These are phyloP conservation scores for Caenorhabditis sp. DNA, from an alignment of 2,888 invertebrate genomes.

Conservation along the genomic window DNA sequence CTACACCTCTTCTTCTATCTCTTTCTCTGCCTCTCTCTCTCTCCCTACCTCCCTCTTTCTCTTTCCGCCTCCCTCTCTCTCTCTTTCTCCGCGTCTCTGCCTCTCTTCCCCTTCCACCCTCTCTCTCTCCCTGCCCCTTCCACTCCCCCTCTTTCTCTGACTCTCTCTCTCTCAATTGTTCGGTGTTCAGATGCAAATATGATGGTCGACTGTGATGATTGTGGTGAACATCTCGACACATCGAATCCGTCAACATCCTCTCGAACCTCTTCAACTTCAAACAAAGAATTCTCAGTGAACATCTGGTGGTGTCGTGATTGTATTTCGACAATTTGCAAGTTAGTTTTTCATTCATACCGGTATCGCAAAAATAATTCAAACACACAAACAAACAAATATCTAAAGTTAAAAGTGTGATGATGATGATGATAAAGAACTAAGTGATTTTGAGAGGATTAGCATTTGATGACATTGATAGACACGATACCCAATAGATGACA, in stretches of 20 bases:
- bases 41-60: too few species aligned
- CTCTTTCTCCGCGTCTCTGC: too few species aligned
- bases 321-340: slow-evolving; percentile 55
- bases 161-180: too few species aligned
- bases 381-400: background rate
- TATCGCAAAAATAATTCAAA: background rate
- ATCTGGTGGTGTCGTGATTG: slow-evolving; percentile 62
- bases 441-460: slow-evolving; percentile 22
- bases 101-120: too few species aligned
- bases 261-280: background rate
- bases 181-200: slow-evolving; percentile 22
- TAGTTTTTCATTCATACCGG: slow-evolving; percentile 23
- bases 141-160: too few species aligned
- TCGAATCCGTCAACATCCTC: slow-evolving; percentile 26
- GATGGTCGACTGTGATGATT: slow-evolving; percentile 46
- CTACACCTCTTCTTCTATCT: too few species aligned
- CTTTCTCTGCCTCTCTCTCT: too few species aligned
- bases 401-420: background rate
- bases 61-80: too few species aligned
- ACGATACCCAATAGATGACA: slow-evolving; percentile 60
- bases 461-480: slow-evolving; percentile 52
- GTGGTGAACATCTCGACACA: slow-evolving; percentile 27
- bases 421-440: too few species aligned
- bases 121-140: background rate
- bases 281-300: slow-evolving; percentile 36